phyloP scores from a whole-genome alignment of 1,140 invertebrate genomes.

The Stegodyphus dumicola region DNA sequence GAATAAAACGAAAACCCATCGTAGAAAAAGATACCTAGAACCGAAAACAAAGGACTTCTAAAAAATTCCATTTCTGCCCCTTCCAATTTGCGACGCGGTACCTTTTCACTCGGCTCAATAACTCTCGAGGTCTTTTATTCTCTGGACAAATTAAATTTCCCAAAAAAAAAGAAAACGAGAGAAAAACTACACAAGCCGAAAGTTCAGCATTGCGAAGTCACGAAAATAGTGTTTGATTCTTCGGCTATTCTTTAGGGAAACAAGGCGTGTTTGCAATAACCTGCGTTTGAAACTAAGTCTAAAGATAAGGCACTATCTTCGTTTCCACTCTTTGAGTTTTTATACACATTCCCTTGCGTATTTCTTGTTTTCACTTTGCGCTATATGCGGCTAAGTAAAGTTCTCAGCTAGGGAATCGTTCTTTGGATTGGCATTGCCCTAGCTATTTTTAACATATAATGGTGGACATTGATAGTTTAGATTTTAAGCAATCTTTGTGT shows the following conservation, averaged over 20 bases:
- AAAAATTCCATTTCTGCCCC: slow-evolving; percentile 26
- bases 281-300: slow-evolving; percentile 13
- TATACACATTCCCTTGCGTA: not conserved
- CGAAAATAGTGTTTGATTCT: slow-evolving; percentile 15
- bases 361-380: not conserved
- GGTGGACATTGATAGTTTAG: too few relatives aligned
- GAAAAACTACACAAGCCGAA: not conserved
- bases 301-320: not conserved
- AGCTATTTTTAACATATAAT: too few relatives aligned
- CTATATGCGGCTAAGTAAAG: too few relatives aligned
- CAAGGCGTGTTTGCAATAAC: slow-evolving; percentile 42
- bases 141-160: slow-evolving; percentile 28
- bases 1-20: not conserved
- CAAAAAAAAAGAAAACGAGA: not conserved
- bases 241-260: slow-evolving; percentile 18
- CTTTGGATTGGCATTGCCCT: too few relatives aligned
- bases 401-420: too few relatives aligned
- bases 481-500: too few relatives aligned
- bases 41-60: slow-evolving; percentile 4
- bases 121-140: slow-evolving; percentile 35
- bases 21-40: not conserved
- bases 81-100: slow-evolving; percentile 14
- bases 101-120: slow-evolving; percentile 21
- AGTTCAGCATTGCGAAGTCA: slow-evolving; percentile 15
- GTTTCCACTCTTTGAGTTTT: slow-evolving; percentile 2